A percentile compares a stretch with the other conserved stretches of the same genome.
phyloP scores from a whole-genome alignment of 2,888 invertebrate genomes.

The Thera obeliscata region DNA sequence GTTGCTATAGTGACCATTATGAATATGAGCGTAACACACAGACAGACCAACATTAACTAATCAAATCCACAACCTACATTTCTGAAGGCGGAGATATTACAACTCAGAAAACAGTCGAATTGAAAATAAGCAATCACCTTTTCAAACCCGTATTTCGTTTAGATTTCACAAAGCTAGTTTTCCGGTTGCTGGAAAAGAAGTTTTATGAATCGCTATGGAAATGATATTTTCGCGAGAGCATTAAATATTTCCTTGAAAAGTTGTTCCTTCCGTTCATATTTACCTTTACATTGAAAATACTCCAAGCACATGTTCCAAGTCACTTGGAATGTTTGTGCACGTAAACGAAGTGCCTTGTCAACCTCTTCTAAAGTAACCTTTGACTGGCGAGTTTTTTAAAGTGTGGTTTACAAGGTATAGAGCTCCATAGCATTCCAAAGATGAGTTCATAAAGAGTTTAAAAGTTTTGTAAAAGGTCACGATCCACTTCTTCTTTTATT shows the following conservation, averaged over 20 bases:
- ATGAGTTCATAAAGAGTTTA: too few species aligned
- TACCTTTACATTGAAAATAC: conserved; percentile 4
- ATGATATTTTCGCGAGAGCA: not conserved
- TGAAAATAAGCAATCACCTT: too few species aligned
- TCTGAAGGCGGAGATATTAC: too few species aligned
- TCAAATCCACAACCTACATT: too few species aligned
- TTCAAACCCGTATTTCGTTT: not conserved
- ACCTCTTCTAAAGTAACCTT: not conserved
- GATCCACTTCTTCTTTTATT: too few species aligned
- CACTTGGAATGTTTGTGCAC: conserved; percentile 6
- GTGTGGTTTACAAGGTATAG: not conserved
- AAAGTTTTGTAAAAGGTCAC: too few species aligned
- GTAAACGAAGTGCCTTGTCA: not conserved
- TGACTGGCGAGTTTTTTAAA: not conserved
- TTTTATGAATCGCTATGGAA: not conserved
- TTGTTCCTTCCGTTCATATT: not conserved
- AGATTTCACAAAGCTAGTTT: not conserved
- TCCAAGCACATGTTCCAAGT: not conserved
- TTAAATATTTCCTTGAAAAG: not conserved
- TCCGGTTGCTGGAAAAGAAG: too few species aligned
- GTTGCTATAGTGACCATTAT: too few species aligned
- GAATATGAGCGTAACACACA: too few species aligned
- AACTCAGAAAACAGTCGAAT: too few species aligned
- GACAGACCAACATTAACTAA: too few species aligned
- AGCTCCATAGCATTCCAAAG: too few species aligned